Evolutionary conservation across 2,113 vertebrate species (phyloP), one percentile per base, ranked within the genome.

Genomic region (Leuciscus idus): DNA sequence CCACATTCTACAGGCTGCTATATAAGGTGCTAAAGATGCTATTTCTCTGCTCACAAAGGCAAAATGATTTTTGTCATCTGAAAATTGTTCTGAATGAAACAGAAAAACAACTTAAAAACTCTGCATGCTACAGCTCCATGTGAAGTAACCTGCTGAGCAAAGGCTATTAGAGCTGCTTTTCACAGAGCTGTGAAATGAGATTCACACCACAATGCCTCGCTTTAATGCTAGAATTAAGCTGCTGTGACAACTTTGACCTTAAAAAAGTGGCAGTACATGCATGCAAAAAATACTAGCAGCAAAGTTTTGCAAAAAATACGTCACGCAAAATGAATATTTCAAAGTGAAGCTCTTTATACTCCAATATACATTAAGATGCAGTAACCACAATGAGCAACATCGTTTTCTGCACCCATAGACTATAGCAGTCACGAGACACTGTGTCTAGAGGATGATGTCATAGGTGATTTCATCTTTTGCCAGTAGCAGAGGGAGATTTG

Each of bases 391-490:
- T 52, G 50, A 52, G 15, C 50, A 52, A 52, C 50, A 52, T 52
- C 6, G 19, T 2, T 21, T 57, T 21, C 19, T 21, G 52, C 52
- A 21, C 17, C 1, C 52, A 19, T 15, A 46, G 72, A 68, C 64
- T 30, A 68, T 15, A 33, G 30, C 12, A 2, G 2, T 68, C 72
- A 74, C 19, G 64, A 84, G 82, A 75, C 68, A 21, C 36, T 46
- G 77, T 73, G 30, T 70, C 83, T 86, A 77, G 59, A 30, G 50
- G 84, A 80, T 89, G 88, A 89, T 80, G 52, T 88, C 81, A 86
- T 90, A 3, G 50, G 43, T 86, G 86, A 86, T 48, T 61, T 89
- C 59, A 87, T 86, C 83, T 19, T 74, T 23, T 57, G 55, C 55
- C 55, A 3, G 19, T 81, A 26, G 55, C 23, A n/a, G 28, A 64